phyloP scores from a whole-genome alignment of 2,113 vertebrate genomes.

The Centropristis striata region DNA sequence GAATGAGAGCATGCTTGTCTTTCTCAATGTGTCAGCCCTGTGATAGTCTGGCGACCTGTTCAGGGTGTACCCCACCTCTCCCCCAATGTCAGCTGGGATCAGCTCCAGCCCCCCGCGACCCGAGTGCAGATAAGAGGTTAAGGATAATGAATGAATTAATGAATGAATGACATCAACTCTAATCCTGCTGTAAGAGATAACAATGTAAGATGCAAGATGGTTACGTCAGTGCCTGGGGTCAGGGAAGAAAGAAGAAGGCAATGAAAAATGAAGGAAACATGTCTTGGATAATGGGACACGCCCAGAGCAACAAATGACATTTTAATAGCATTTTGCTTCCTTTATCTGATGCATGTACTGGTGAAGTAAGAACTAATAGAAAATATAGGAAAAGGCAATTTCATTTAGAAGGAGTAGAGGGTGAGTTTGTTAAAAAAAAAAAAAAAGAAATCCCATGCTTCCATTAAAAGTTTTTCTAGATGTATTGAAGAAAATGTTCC shows the following conservation, averaged over 20 bases:
- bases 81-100: too few species aligned
- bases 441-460: neutral
- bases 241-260: neutral
- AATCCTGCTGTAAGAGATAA: constrained; percentile 2
- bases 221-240: neutral
- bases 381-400: neutral
- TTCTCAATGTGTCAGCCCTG: too few species aligned
- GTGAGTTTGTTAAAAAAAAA: neutral
- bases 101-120: too few species aligned
- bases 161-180: too few species aligned
- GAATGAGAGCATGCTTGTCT: too few species aligned
- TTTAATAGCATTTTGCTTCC: neutral
- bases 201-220: neutral
- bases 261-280: neutral
- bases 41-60: too few species aligned
- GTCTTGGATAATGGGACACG: constrained; percentile 12
- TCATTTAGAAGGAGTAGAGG: neutral
- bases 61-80: too few species aligned
- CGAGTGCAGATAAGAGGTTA: too few species aligned
- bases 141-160: too few species aligned
- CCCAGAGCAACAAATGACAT: neutral
- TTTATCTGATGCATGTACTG: neutral
- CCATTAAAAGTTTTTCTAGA: neutral
- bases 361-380: constrained; percentile 6
- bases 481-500: constrained; percentile 4